Conservation (phyloP, 2,888 invertebrate genomes). For the Thymelicus sylvestris region DNA sequence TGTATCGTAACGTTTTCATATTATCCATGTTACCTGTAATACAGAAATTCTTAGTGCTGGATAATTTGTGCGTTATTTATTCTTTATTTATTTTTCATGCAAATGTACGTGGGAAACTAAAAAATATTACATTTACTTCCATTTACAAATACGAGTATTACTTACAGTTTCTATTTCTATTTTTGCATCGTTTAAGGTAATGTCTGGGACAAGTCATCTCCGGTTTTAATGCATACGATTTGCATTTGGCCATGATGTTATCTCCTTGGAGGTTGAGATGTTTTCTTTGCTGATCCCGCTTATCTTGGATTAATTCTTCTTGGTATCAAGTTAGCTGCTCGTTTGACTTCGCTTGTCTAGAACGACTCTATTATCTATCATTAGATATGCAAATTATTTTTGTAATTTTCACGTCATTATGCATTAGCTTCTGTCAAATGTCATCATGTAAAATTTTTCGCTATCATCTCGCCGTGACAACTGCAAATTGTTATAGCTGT, state of each 20-base stretch:
- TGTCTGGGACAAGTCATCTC: neutral
- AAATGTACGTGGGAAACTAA: too few relatives aligned
- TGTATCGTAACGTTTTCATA: too few relatives aligned
- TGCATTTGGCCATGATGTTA: conserved; percentile 21
- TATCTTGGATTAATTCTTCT: conserved; percentile 8
- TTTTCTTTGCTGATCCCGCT: conserved; percentile 12
- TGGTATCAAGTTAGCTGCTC: neutral
- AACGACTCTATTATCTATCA: too few relatives aligned
- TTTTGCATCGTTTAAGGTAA: conserved; percentile 14
- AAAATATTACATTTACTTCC: neutral
- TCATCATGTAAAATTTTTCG: too few relatives aligned
- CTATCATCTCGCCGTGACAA: too few relatives aligned
- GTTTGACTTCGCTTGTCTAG: neutral
- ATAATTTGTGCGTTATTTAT: too few relatives aligned
- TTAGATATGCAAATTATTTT: too few relatives aligned
- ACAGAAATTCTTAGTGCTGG: too few relatives aligned
- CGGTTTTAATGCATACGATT: conserved; percentile 4
- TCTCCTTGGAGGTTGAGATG: conserved; percentile 8
- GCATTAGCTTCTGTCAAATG: too few relatives aligned
- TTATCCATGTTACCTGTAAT: too few relatives aligned
- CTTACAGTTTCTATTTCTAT: conserved; percentile 21
- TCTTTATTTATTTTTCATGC: too few relatives aligned
- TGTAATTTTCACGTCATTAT: neutral
- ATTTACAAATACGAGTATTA: neutral
- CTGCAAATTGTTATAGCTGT: too few relatives aligned